Base-by-base conservation (phyloP, 2,888 invertebrate species). In the Flabesymbios commensalis region DNA sequence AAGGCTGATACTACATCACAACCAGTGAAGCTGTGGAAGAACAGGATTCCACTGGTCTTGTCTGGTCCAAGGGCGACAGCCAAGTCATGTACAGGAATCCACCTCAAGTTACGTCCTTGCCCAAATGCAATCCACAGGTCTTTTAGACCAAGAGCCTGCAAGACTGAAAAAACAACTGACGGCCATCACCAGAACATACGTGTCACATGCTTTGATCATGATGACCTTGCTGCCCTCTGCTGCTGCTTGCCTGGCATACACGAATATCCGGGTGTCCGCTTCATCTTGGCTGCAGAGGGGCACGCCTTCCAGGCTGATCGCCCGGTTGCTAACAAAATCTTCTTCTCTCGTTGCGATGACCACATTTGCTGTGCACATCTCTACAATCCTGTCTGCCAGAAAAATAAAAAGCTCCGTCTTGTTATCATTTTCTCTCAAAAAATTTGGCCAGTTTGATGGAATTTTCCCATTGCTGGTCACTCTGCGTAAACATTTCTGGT, bases 21-120 rank as follows among this genome's bases (percentile, higher is more conserved):
- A 1, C 69, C 72, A 54, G 70, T 70, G 47, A 73, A 70, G 17
- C 68, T 65, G 56, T 71, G 70, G 45, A 72, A 71, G 57, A 49
- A 63, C 1, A 52, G 57, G 3, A 69, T 48, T 10, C 63, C 67
- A 10, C 24, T 54, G 14, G 59, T 24, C 22, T 64, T 69, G 19
- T 67, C 61, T n/a, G 48, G 57, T 3, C 69, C 65, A 24, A 71
- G 32, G 19, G 61, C 10, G 4, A 42, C 17, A 31, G 10, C 48
- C 1, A 71, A 22, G 1, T 70, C 68, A 68, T 68, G 62, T 3
- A 69, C 32, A 10, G 65, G 65, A 52, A 72, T 64, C 62, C 65
- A 71, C 19, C 65, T 26, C 7, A 61, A 14, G 24, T 58, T 51
- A 22, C 41, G 10, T 7, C 67, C 57, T 54, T 60, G 45, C 5